phyloP scores from a whole-genome alignment of 2,888 invertebrate species.

The Dendrolimus pini region DNA sequence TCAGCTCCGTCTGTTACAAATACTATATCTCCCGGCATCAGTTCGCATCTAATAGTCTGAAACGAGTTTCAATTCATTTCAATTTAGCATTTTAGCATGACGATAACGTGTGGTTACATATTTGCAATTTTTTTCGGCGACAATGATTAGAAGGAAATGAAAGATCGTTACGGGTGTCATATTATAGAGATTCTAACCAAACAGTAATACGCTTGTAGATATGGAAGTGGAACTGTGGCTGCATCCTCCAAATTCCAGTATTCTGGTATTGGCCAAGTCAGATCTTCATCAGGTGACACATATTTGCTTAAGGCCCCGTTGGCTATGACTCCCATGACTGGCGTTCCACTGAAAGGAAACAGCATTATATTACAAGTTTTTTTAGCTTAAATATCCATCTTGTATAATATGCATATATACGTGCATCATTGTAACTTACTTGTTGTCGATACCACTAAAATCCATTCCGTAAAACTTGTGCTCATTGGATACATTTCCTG shows the following conservation, averaged over 20 bases:
- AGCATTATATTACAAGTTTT: too few relatives aligned
- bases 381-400: too few relatives aligned
- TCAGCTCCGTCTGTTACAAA: slow-evolving; percentile 24
- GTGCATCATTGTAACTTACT: slow-evolving; percentile 21
- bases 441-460: slow-evolving; percentile 36
- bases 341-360: slow-evolving; percentile 48
- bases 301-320: slow-evolving; percentile 71
- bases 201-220: slow-evolving; percentile 38
- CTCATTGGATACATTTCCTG: slow-evolving; percentile 9
- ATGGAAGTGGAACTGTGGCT: slow-evolving; percentile 84
- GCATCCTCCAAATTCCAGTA: slow-evolving; percentile 83
- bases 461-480: slow-evolving; percentile 33
- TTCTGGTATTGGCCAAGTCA: slow-evolving; percentile 81
- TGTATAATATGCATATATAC: too few relatives aligned
- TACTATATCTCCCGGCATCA: too few relatives aligned
- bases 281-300: slow-evolving; percentile 63
- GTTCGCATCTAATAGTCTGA: too few relatives aligned
- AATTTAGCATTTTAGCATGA: too few relatives aligned
- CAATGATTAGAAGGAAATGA: too few relatives aligned
- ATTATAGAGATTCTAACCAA: slow-evolving; percentile 25
- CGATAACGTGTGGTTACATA: too few relatives aligned
- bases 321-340: slow-evolving; percentile 79
- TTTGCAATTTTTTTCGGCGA: too few relatives aligned
- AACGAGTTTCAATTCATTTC: too few relatives aligned
- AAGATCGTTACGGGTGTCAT: not conserved